phyloP scores from a whole-genome alignment of 2,113 vertebrate genomes.

The Penelope pileata region DNA sequence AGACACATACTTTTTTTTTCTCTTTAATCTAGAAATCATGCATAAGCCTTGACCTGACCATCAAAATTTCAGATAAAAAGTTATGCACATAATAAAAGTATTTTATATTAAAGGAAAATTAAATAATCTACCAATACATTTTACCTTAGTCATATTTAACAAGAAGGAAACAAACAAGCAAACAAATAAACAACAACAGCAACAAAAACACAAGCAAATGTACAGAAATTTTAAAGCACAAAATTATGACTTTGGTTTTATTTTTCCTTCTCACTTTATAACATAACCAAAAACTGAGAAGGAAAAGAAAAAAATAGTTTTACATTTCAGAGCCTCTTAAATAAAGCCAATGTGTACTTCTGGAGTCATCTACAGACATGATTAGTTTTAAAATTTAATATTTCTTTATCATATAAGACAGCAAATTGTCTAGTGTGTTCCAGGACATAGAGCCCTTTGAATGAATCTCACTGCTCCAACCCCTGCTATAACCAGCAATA shows the following conservation, averaged over 20 bases:
- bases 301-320: not conserved
- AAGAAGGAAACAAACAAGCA: too few relatives aligned
- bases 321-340: not conserved
- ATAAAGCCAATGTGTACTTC: not conserved
- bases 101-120: not conserved
- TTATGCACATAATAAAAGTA: not conserved
- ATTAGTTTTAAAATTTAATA: not conserved
- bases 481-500: not conserved
- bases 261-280: not conserved
- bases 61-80: not conserved
- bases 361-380: not conserved
- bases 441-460: not conserved
- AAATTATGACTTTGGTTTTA: not conserved
- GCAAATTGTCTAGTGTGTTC: not conserved
- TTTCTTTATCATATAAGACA: not conserved
- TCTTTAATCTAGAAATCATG: not conserved
- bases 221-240: not conserved
- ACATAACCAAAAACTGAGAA: not conserved
- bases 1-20: not conserved
- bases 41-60: not conserved
- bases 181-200: not conserved
- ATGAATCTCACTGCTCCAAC: not conserved
- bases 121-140: not conserved
- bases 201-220: not conserved
- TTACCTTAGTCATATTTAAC: not conserved